Base-by-base conservation (phyloP, 2,113 vertebrate genomes). In the Serilophus lunatus region DNA sequence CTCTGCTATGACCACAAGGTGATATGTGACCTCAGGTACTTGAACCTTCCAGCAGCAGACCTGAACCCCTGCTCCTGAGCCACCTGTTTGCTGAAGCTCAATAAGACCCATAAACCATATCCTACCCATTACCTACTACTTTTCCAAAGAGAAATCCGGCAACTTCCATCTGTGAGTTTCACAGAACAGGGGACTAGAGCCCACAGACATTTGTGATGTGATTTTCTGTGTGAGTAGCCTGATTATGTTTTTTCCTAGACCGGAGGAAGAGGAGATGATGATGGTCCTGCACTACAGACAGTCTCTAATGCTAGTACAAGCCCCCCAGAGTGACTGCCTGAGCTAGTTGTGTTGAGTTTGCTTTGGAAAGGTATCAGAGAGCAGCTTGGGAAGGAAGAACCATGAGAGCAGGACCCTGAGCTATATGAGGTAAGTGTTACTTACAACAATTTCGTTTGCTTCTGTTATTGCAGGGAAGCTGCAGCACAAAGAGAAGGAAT, bases 191-290 rank as follows among this genome's bases (percentile, higher is more conserved):
- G 71, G 72, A 53, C 23, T 54, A 90, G 66, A 92, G 71, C 75
- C 95, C 82, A 77, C 36, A 59, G 85, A 44, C 65, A 88, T 88
- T 65, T 88, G 45, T 49, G 57, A 60, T 68, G 49, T 47, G 49
- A 25, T 88, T 94, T 93, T 65, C 85, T 92, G n/a, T 53, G 63
- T 80, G 33, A 91, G 75, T 68, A 92, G 86, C 76, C 66, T 69
- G 61, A 82, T 82, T 80, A 10, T 61, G 87, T 75, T 91, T 94
- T 95, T 87, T 64, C 83, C 54, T 96, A 93, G 96, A 88, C 82
- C 86, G 86, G 18, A 94, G 71, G 76, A 92, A 92, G 79, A 96
- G 70, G 78, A 90, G 50, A 59, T 77, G 50, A 28, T 79, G 92
- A 88, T 78, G 76, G 71, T 59, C 79, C 66, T 94, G 86, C 68